Percentiles rank a stretch among this genome's conserved stretches.
These are phyloP conservation scores for Xylocopa sonorina DNA, from an alignment of 1,140 invertebrate species.

Conservation along the genomic window DNA sequence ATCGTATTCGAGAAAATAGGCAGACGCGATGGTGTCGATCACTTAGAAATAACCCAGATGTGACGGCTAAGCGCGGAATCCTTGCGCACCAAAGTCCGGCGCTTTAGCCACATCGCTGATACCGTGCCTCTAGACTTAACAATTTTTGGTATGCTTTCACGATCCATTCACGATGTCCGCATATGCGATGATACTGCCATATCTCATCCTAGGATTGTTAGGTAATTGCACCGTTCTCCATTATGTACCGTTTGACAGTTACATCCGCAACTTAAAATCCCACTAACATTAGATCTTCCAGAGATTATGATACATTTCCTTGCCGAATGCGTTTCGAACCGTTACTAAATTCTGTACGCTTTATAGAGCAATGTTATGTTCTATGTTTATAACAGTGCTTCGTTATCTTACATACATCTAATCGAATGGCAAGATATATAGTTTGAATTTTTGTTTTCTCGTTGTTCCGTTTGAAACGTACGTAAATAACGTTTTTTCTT, in stretches of 20 bases:
- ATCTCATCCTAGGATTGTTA: slow-evolving; percentile 75
- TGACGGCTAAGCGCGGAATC: slow-evolving; percentile 39
- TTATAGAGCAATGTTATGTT: slow-evolving; percentile 15
- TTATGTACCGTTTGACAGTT: slow-evolving; percentile 40
- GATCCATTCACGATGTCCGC: slow-evolving; percentile 75
- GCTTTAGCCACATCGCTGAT: slow-evolving; percentile 38
- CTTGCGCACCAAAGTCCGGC: slow-evolving; percentile 50
- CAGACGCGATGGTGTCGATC: slow-evolving; percentile 19
- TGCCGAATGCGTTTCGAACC: background rate
- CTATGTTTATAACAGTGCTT: slow-evolving; percentile 21
- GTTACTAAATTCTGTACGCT: slow-evolving; percentile 5
- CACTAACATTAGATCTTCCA: background rate
- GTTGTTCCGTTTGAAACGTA: no score
- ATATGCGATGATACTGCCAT: slow-evolving; percentile 75
- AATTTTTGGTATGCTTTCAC: slow-evolving; percentile 78
- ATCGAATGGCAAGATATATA: background rate
- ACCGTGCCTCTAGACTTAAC: slow-evolving; percentile 60
- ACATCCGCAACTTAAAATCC: slow-evolving; percentile 26
- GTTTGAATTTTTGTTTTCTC: background rate
- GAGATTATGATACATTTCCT: background rate
- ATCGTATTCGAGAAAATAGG: background rate
- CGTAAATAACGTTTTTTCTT: background rate
- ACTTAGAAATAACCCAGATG: slow-evolving; percentile 44
- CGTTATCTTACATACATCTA: background rate
- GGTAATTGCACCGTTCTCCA: slow-evolving; percentile 69